These are phyloP conservation scores for Calliopum simillimum DNA, from an alignment of 2,888 invertebrate genomes.

Conservation along the genomic window DNA sequence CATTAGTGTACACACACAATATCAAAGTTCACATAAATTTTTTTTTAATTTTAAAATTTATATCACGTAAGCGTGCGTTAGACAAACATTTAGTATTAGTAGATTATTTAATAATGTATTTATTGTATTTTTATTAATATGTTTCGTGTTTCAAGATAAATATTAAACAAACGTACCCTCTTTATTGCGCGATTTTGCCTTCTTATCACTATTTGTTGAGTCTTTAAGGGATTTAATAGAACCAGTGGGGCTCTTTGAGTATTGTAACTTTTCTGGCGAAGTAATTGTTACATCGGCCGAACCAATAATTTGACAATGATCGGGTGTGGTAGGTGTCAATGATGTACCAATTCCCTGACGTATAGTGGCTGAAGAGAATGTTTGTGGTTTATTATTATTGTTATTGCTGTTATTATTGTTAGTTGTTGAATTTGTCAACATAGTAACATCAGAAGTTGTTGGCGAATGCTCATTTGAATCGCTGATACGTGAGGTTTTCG, in stretches of 20 bases:
- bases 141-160: neutral
- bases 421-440: conserved; percentile 46
- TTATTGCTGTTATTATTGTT: conserved; percentile 41
- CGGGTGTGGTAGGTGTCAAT: conserved; percentile 62
- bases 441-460: conserved; percentile 51
- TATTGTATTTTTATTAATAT: too few species aligned
- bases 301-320: conserved; percentile 62
- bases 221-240: conserved; percentile 71
- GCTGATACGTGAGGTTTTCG: conserved; percentile 51
- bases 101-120: neutral
- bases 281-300: conserved; percentile 56
- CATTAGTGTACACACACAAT: neutral
- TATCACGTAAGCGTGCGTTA: conserved; percentile 35
- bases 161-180: conserved; percentile 60
- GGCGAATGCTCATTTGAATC: conserved; percentile 54
- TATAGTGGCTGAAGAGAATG: conserved; percentile 64
- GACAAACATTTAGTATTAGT: conserved; percentile 31
- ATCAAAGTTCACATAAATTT: conserved; percentile 10
- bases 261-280: conserved; percentile 64
- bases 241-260: conserved; percentile 70
- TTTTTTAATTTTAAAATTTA: conserved; percentile 8
- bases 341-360: conserved; percentile 66
- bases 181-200: conserved; percentile 65
- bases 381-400: conserved; percentile 55
- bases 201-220: conserved; percentile 63